phyloP scores from a whole-genome alignment of 2,113 vertebrate genomes.

The Pseudolaguvia tuberculata region DNA sequence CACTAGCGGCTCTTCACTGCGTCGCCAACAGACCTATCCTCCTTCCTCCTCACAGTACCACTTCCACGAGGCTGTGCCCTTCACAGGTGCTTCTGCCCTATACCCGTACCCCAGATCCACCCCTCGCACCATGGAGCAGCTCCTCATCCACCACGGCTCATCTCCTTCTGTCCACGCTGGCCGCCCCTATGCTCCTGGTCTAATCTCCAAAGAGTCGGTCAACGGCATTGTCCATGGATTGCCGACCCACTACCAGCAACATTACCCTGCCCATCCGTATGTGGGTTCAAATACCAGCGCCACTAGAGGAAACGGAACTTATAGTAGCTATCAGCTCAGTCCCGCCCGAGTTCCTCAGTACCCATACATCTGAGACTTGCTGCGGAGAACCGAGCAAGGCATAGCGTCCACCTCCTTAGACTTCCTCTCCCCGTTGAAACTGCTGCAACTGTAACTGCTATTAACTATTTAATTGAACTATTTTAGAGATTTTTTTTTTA shows the following conservation, averaged over 20 bases:
- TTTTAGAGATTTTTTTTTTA: slow-evolving; percentile 54
- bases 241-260: slow-evolving; percentile 90
- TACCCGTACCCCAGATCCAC: slow-evolving; percentile 90
- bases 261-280: slow-evolving; percentile 89
- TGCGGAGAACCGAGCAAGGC: not conserved
- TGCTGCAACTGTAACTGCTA: slow-evolving; percentile 58
- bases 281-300: slow-evolving; percentile 80
- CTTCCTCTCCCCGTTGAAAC: slow-evolving; percentile 46
- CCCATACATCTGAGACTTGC: slow-evolving; percentile 82
- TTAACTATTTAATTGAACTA: slow-evolving; percentile 53
- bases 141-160: slow-evolving; percentile 83
- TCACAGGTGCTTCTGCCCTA: slow-evolving; percentile 72
- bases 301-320: slow-evolving; percentile 87
- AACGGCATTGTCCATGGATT: slow-evolving; percentile 86
- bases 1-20: slow-evolving; percentile 64
- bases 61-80: slow-evolving; percentile 77
- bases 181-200: slow-evolving; percentile 73
- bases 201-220: slow-evolving; percentile 81
- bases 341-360: slow-evolving; percentile 94
- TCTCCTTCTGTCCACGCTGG: slow-evolving; percentile 78
- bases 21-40: slow-evolving; percentile 89
- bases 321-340: slow-evolving; percentile 94
- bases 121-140: slow-evolving; percentile 88
- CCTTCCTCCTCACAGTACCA: slow-evolving; percentile 84
- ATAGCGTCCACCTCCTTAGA: slow-evolving; percentile 16